Base-by-base conservation (phyloP, 2,113 vertebrate species). In the Verasper variegatus region DNA sequence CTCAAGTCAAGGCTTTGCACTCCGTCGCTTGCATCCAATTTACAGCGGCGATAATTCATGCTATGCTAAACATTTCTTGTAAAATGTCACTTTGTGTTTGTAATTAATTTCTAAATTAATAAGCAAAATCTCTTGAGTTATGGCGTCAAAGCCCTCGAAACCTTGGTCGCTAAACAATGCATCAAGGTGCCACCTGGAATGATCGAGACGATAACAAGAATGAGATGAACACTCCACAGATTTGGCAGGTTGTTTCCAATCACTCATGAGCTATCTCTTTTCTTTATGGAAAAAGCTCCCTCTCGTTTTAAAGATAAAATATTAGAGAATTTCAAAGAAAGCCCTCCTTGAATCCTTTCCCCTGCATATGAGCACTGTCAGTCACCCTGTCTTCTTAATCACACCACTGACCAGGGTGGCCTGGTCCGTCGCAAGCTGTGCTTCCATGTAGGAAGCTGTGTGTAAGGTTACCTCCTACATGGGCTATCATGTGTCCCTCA, bases 81-180 rank as follows among this genome's bases (percentile, higher is more conserved):
- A 96, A 96, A 95, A 96, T 96, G 95, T 96, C 95, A 96, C 93
- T 94, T 94, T 84, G 90, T 92, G 88, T 95, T 96, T 95, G 92
- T 92, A 94, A 96, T 95, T 95, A 96, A 96, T 96, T 93, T 94
- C 92, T 92, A 93, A 95, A 96, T 96, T 95, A 95, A 95, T 96
- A 95, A 92, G 89, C 89, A 89, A 92, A 90, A 94, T 94, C 88
- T 54, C 92, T 84, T 87, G 94, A 93, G 91, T 93, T 94, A 90
- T 89, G 91, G 89, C 92, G 85, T 93, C 86, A 90, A 89, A 91
- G 66, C 86, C 85, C 83, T 88, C 86, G 31, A 81, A 85, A 6
- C 84, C 74, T 89, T 79, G 82, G 90, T 85, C 85, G 81, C 88
- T 93, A 91, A 92, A 93, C 90, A 94, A 94, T 93, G 92, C 92